phyloP scores from a whole-genome alignment of 2,888 invertebrate genomes.

The Lottia gigantea region DNA sequence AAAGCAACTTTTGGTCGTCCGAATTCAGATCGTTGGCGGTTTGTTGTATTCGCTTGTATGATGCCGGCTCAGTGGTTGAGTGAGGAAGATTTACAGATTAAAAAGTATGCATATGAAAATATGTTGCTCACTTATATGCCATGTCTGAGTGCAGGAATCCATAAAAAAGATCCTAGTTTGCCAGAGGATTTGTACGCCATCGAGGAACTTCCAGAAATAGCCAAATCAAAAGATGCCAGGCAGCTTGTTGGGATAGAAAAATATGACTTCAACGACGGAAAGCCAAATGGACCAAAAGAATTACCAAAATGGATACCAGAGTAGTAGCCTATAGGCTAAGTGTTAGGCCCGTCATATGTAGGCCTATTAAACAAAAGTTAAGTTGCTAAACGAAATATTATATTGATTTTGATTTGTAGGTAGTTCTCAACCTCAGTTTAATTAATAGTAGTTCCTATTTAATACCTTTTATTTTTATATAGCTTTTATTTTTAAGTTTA shows the following conservation, averaged over 20 bases:
- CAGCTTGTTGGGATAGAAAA: not conserved
- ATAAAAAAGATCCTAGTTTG: not conserved
- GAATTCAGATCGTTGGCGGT: not conserved
- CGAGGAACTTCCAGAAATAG: not conserved
- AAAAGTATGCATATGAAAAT: not conserved
- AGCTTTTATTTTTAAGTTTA: too few species aligned
- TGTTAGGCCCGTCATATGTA: too few species aligned
- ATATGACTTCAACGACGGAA: not conserved
- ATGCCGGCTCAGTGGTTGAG: not conserved
- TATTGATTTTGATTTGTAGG: too few species aligned
- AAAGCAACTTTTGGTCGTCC: not conserved
- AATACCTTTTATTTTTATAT: too few species aligned
- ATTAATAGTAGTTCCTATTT: too few species aligned
- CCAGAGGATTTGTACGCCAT: not conserved
- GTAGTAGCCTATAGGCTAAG: too few species aligned
- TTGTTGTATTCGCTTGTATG: not conserved
- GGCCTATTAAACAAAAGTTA: too few species aligned
- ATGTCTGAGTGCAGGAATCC: not conserved
- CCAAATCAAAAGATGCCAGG: not conserved
- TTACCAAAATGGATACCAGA: not conserved
- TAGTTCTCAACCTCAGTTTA: too few species aligned
- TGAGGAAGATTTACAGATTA: not conserved
- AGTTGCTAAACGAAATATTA: too few species aligned
- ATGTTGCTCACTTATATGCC: slow-evolving; percentile 1
- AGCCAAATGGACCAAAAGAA: not conserved